phyloP scores from a whole-genome alignment of 1,140 invertebrate species.

The Atta cephalotes region DNA sequence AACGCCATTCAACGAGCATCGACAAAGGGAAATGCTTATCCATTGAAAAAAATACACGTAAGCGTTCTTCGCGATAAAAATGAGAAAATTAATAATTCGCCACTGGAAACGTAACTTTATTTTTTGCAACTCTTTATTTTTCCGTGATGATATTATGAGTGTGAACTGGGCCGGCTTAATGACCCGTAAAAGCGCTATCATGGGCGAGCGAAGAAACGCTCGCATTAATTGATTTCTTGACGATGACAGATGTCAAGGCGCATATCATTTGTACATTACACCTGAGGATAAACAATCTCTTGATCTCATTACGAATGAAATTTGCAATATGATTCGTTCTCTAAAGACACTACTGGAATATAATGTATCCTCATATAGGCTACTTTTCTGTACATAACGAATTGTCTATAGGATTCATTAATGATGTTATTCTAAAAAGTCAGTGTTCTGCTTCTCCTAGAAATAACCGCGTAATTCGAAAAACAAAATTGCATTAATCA shows the following conservation, averaged over 20 bases:
- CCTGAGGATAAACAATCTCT: not conserved
- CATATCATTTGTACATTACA: conserved; percentile 2
- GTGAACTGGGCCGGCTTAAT: not conserved
- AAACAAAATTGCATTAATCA: conserved; percentile 4
- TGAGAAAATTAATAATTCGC: conserved; percentile 15
- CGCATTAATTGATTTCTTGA: conserved; percentile 54
- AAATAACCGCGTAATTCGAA: not conserved
- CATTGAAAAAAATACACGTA: conserved; percentile 15
- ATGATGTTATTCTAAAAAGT: not conserved
- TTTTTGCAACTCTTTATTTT: not conserved
- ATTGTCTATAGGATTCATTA: not conserved
- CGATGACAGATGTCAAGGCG: conserved; percentile 1
- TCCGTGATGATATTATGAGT: not conserved
- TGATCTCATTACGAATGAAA: conserved; percentile 3
- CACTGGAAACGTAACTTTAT: not conserved
- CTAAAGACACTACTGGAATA: not conserved
- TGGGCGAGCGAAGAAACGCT: not conserved
- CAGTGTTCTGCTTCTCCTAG: not conserved
- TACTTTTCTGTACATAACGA: not conserved
- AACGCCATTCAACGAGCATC: conserved; percentile 40
- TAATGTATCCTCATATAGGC: not conserved
- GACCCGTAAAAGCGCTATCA: conserved; percentile 12
- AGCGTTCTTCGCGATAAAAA: conserved; percentile 3
- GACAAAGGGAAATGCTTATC: conserved; percentile 44
- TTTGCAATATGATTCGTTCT: conserved; percentile 10